phyloP scores from a whole-genome alignment of 2,113 vertebrate species.

The Alethe castanea region DNA sequence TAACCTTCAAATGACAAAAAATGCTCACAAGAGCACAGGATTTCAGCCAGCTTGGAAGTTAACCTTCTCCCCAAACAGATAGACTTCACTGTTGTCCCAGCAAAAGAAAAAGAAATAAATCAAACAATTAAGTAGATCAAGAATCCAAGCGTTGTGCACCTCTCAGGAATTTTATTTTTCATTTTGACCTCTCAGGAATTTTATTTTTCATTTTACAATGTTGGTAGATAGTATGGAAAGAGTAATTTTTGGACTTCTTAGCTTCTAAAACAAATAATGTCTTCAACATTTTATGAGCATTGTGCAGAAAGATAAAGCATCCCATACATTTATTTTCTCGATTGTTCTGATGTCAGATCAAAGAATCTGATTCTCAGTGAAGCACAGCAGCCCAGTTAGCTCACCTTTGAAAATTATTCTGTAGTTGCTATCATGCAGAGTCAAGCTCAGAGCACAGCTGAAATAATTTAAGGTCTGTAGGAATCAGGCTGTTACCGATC shows the following conservation, averaged over 20 bases:
- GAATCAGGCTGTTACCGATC: slow-evolving; percentile 23
- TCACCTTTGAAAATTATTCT: slow-evolving; percentile 56
- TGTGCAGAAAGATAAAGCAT: slow-evolving; percentile 26
- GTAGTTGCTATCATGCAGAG: slow-evolving; percentile 42
- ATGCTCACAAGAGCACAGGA: slow-evolving; percentile 7
- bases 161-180: neutral
- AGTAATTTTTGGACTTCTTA: neutral
- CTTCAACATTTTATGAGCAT: slow-evolving; percentile 38
- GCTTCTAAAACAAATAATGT: slow-evolving; percentile 16
- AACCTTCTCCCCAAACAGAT: slow-evolving; percentile 29
- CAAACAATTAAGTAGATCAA: neutral
- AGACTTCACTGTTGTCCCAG: neutral
- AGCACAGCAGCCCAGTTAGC: neutral
- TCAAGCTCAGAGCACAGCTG: slow-evolving; percentile 24
- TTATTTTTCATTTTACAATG: slow-evolving; percentile 21
- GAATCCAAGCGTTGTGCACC: neutral
- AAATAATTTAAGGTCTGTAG: slow-evolving; percentile 54
- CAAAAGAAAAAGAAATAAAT: neutral
- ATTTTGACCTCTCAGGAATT: neutral
- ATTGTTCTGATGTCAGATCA: slow-evolving; percentile 56
- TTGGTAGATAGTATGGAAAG: neutral
- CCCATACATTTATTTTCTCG: slow-evolving; percentile 40
- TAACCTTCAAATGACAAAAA: slow-evolving; percentile 68
- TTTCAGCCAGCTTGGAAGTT: slow-evolving; percentile 28
- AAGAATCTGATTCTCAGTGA: slow-evolving; percentile 48